Conservation (phyloP, 2,797 vertebrate species). For the Cirrhinus mrigala region DNA sequence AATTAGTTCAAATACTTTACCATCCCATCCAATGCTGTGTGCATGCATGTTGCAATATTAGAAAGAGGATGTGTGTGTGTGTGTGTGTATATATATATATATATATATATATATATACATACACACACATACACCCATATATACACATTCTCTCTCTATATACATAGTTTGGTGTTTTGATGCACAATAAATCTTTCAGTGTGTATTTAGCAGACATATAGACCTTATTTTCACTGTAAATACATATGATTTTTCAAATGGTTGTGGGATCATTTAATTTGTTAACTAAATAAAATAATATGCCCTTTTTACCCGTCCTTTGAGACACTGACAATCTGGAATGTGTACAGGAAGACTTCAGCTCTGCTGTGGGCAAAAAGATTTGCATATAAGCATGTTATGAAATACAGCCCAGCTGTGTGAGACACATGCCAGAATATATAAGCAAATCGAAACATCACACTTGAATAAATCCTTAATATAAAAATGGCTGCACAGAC, state of each 20-base stretch:
- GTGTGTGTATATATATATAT: neutral
- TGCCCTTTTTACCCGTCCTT: constrained; percentile 70
- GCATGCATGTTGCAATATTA: neutral
- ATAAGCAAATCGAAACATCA: constrained; percentile 75
- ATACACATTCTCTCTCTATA: too few species aligned
- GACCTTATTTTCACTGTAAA: too few species aligned
- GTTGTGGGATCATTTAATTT: neutral
- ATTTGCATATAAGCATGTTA: constrained; percentile 67
- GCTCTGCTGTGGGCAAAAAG: constrained; percentile 73
- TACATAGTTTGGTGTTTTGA: too few species aligned
- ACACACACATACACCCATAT: too few species aligned
- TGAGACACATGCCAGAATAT: constrained; percentile 83
- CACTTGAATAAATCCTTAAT: neutral
- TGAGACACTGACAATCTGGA: constrained; percentile 74
- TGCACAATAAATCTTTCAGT: too few species aligned
- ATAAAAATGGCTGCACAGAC: neutral
- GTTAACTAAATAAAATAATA: constrained; percentile 68
- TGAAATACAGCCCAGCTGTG: constrained; percentile 86
- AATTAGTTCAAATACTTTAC: constrained; percentile 1
- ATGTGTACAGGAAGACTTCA: constrained; percentile 73
- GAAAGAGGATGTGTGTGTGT: neutral
- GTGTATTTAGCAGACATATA: too few species aligned
- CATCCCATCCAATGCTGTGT: neutral
- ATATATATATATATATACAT: neutral
- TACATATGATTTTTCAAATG: too few species aligned